Evolutionary conservation across 2,888 invertebrate genomes (phyloP), one percentile per base, ranked within the genome.

Genomic region (Hydriomena furcata): DNA sequence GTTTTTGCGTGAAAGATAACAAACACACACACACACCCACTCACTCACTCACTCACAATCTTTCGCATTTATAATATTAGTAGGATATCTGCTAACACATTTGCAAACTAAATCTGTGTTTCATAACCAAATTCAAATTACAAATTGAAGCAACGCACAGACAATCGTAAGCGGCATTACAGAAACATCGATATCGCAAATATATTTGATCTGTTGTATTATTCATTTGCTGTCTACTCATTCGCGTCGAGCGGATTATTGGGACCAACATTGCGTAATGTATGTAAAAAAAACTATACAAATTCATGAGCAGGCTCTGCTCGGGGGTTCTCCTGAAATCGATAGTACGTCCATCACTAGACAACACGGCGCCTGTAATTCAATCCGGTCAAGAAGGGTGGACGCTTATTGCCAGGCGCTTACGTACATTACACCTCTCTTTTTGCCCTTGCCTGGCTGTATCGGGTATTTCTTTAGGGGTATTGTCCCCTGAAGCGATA

Each of bases 371-470:
- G 79, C 74, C 77, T 68, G 70, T 74, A 76, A 78, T 73, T 75
- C 74, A 78, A 82, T 75, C 79, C 81, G 77, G 73, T 74, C 81
- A 78, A 81, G 73, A 75, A 76, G 73, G 73, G 76, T 79, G 71
- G 59, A 58, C 73, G 66, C 71, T 78, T 76, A 80, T 73, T 76
- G 72, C 73, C 58, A 63, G 61, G 66, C 70, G 72, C 71, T 71
- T 73, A 73, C 77, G 80, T 79, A 79, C 75, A 76, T 83, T 76
- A 81, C 76, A 73, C 66, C 74, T 72, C 61, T 43, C 44, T 52
- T 55, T 51, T 52, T 42, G 38, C 47, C 42, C 41, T 24, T 20
- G 23, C 12, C 40, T 1, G 11, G 21, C 11, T 40, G 25, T 40
- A 25, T 34, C 17, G 20, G 10, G 17, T 20, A 21, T 43, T n/a